These are phyloP conservation scores for Columba livia DNA, from an alignment of 2,113 vertebrate species.

Conservation along the genomic window DNA sequence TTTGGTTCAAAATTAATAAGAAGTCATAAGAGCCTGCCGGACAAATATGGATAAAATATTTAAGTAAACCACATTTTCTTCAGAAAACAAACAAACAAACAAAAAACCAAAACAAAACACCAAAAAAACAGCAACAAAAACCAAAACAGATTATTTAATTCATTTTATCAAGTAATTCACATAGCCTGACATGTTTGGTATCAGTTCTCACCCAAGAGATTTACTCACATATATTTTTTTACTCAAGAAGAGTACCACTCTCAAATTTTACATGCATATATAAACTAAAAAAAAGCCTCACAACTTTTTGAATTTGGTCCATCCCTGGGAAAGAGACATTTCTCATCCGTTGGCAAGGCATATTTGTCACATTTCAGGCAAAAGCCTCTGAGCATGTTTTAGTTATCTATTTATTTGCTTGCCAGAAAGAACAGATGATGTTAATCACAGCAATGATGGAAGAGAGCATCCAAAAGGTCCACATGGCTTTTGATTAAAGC, in stretches of 20 bases:
- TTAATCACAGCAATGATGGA: constrained; percentile 43
- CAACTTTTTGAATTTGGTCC: background rate
- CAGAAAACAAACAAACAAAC: background rate
- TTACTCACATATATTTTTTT: background rate
- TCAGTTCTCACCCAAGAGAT: background rate
- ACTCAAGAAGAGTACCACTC: background rate
- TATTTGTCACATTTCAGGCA: constrained; percentile 25
- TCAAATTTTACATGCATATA: background rate
- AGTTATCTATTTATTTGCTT: constrained; percentile 55
- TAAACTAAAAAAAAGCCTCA: background rate
- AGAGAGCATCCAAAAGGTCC: constrained; percentile 28
- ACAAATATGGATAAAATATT: background rate
- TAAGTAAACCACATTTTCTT: background rate
- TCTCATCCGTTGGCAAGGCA: background rate
- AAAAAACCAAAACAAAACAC: background rate
- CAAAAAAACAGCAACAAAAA: too few relatives aligned
- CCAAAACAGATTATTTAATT: background rate
- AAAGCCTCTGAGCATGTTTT: background rate
- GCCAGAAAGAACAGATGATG: constrained; percentile 51
- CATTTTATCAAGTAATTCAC: background rate
- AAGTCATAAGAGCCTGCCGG: background rate
- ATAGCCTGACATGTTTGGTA: background rate
- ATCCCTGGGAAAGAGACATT: background rate
- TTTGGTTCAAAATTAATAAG: background rate
- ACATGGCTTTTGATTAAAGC: constrained; percentile 46